Percentiles rank a stretch among this genome's conserved stretches.
Conservation (phyloP, 2,113 vertebrate genomes). For the Heptranchias perlo region DNA sequence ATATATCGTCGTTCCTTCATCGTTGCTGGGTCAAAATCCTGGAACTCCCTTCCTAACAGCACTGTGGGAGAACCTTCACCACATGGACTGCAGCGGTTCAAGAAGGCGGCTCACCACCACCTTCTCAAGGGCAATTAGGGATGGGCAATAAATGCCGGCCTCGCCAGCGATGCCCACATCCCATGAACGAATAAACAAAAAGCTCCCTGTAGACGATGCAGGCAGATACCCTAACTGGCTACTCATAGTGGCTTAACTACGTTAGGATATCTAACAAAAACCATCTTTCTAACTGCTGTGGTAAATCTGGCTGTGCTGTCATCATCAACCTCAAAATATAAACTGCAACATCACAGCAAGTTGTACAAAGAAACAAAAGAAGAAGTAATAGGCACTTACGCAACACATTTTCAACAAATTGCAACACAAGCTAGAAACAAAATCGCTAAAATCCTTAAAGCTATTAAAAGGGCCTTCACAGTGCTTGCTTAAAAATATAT, state of each 20-base stretch:
- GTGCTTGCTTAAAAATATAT: not conserved
- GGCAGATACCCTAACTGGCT: not conserved
- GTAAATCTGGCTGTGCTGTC: not conserved
- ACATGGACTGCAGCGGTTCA: too few relatives aligned
- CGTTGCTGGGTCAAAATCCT: too few relatives aligned
- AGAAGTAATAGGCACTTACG: not conserved
- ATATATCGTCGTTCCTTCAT: too few relatives aligned
- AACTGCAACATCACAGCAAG: not conserved
- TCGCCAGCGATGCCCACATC: too few relatives aligned
- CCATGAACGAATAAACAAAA: too few relatives aligned
- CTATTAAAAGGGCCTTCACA: not conserved
- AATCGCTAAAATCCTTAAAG: not conserved
- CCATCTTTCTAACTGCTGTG: not conserved
- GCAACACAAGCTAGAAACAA: not conserved
- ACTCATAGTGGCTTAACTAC: not conserved
- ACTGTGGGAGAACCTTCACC: too few relatives aligned
- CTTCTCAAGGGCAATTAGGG: too few relatives aligned
- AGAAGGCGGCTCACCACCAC: too few relatives aligned
- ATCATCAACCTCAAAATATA: not conserved
- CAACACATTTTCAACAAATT: not conserved
- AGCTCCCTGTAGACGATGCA: not conserved
- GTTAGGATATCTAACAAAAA: not conserved
- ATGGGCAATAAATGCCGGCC: too few relatives aligned
- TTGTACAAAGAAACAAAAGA: conserved; percentile 11
- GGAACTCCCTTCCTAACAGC: too few relatives aligned